Evolutionary conservation across 2,888 invertebrate genomes (phyloP).

Genomic region (Amphipoea lucens): DNA sequence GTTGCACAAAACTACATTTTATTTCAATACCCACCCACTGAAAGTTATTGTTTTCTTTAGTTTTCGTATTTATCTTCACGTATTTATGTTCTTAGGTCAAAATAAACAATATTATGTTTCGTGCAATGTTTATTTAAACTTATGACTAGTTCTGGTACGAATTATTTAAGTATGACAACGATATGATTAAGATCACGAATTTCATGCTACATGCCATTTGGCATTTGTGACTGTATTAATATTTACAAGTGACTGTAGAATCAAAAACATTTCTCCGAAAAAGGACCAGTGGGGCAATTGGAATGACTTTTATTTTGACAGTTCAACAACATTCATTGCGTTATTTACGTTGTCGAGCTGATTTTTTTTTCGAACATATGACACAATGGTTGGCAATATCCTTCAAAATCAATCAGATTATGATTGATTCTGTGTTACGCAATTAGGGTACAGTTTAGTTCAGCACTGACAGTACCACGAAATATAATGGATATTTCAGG

Average conservation of each 20-base stretch:
- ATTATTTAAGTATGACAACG: slow-evolving; percentile 28
- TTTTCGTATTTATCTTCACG: slow-evolving; percentile 51
- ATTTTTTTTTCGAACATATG: neutral
- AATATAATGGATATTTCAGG: neutral
- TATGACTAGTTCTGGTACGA: slow-evolving; percentile 45
- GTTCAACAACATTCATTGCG: neutral
- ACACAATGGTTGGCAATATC: neutral
- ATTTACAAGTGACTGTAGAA: neutral
- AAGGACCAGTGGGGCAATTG: too few species aligned
- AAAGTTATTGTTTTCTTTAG: slow-evolving; percentile 43
- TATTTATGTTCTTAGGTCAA: slow-evolving; percentile 46
- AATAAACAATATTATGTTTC: slow-evolving; percentile 59
- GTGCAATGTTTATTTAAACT: slow-evolving; percentile 55
- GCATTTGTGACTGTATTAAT: neutral
- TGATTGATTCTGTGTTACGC: neutral
- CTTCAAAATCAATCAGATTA: neutral
- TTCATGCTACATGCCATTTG: slow-evolving; percentile 14
- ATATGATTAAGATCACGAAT: slow-evolving; percentile 21
- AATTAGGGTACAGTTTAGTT: neutral
- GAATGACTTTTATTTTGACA: neutral
- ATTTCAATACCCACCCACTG: slow-evolving; percentile 3
- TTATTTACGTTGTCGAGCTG: neutral
- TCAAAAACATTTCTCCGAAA: neutral
- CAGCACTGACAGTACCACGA: neutral
- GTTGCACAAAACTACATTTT: slow-evolving; percentile 19